Conservation (phyloP, 2,113 vertebrate genomes). For the Acanthisitta chloris region DNA sequence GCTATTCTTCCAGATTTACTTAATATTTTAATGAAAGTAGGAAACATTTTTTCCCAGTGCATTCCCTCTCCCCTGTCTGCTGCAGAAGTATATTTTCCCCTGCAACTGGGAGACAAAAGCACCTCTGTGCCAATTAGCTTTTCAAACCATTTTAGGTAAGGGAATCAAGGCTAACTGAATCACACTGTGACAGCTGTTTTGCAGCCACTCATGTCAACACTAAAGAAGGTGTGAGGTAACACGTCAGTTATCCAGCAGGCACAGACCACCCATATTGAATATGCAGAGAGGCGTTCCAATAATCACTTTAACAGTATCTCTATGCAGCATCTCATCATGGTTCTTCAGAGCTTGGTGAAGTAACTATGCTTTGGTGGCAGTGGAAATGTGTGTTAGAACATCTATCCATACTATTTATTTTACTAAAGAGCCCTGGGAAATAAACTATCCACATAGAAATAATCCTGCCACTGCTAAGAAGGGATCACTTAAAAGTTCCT, state of each 20-base stretch:
- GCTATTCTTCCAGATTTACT: neutral
- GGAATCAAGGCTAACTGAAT: conserved; percentile 61
- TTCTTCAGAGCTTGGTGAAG: neutral
- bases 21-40: conserved; percentile 5
- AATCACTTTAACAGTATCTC: neutral
- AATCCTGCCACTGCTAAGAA: neutral
- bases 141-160: conserved; percentile 29
- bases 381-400: neutral
- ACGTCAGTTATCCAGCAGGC: neutral
- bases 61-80: conserved; percentile 1
- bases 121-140: conserved; percentile 44
- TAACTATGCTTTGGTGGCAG: neutral
- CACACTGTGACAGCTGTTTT: neutral
- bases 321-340: neutral
- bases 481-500: neutral
- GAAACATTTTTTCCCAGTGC: neutral
- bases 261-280: neutral
- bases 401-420: neutral
- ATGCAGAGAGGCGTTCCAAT: neutral
- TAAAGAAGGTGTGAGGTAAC: conserved; percentile 9
- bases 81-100: conserved; percentile 17
- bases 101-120: conserved; percentile 43
- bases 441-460: neutral
- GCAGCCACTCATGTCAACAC: neutral
- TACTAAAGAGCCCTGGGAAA: neutral